Evolutionary conservation across 2,113 vertebrate genomes (phyloP), one percentile per base, ranked within the genome.

Genomic region (Struthidea cinerea): DNA sequence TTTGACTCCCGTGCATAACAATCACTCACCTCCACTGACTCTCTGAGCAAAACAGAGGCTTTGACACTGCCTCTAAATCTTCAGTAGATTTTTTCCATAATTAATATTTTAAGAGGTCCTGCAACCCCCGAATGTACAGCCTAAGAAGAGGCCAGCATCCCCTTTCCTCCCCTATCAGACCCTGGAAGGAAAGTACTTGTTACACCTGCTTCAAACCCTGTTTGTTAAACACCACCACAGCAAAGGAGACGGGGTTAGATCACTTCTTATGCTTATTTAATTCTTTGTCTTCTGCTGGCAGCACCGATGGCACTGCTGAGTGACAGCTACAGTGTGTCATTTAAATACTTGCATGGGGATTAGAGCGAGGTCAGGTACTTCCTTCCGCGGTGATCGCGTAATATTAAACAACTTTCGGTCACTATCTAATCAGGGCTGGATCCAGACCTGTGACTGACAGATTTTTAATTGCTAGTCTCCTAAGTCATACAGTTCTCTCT

Each of bases 381-480:
- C 27, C 64, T 94, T 96, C 56, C 0, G 0, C 1, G 12, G 76
- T 11, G 44, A 93, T 94, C 16, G 0, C 17, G 37, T 71, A 81
- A 81, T 90, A 95, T 87, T 87, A 93, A 93, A 94, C 78, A 84
- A 49, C 68, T 76, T 93, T 85, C 1, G 39, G 71, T 95, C 92
- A 90, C 86, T 91, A 81, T 87, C 71, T 96, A 91, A 95, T 94
- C 89, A 79, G 63, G 67, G 49, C n/a, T 64, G 46, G 49, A 92
- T 93, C 83, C 84, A 87, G 89, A 94, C 42, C 82, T 93, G 84
- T 96, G 91, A 96, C 61, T 97, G 94, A 92, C 90, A 97, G 85
- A 42, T 93, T 96, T 96, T 96, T 96, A 96, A 95, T 97, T 96
- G 93, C 84, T 84, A 94, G 76, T 86, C 91, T 89, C 76, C 33